Percentiles rank a stretch among this genome's conserved stretches.
These are phyloP conservation scores for Pseudorhombus dupliciocellatus DNA, from an alignment of 2,113 vertebrate species.

Conservation along the genomic window DNA sequence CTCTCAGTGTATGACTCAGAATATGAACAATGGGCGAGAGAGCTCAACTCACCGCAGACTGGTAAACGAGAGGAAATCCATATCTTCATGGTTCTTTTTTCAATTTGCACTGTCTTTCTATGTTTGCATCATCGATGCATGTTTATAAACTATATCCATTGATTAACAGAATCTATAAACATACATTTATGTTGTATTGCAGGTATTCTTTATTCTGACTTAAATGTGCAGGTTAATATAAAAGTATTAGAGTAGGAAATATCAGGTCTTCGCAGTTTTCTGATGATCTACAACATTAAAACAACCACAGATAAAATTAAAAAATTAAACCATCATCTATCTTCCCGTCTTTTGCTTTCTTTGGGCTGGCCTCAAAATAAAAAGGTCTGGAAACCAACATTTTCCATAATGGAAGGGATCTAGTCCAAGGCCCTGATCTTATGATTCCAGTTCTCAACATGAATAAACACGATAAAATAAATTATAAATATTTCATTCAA, in stretches of 20 bases:
- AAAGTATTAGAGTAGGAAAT: not conserved
- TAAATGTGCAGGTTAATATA: conserved; percentile 12
- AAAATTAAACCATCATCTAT: not conserved
- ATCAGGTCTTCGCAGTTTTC: not conserved
- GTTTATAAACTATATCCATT: too few relatives aligned
- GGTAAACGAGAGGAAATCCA: too few relatives aligned
- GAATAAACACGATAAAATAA: not conserved
- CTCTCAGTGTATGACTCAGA: too few relatives aligned
- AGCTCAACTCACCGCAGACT: too few relatives aligned
- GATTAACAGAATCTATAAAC: too few relatives aligned
- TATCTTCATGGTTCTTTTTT: too few relatives aligned
- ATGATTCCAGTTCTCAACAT: not conserved
- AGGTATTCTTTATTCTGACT: not conserved
- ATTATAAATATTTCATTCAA: not conserved
- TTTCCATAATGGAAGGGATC: too few relatives aligned
- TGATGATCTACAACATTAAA: not conserved
- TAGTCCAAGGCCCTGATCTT: not conserved
- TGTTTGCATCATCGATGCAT: too few relatives aligned
- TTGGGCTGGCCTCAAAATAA: not conserved
- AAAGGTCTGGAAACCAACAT: too few relatives aligned
- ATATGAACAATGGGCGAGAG: too few relatives aligned
- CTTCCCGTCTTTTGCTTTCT: not conserved
- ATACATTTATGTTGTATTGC: not conserved
- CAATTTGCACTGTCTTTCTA: too few relatives aligned
- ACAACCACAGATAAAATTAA: not conserved